Evolutionary conservation across 2,888 invertebrate genomes (phyloP), one percentile per base, ranked within the genome.

Genomic region (Bellardia bayeri): DNA sequence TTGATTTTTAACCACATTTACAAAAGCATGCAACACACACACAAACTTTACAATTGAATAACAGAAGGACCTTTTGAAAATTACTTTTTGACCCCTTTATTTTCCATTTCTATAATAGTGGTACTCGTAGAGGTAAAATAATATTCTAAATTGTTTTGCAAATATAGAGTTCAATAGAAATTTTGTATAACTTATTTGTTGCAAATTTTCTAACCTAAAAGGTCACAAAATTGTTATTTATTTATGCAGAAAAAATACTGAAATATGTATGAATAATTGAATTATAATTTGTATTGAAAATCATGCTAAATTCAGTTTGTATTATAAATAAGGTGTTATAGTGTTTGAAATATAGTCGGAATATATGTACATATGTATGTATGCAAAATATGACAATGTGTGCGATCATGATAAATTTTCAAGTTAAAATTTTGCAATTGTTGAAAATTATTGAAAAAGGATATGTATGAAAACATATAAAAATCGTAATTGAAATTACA

Each of bases 201-300:
- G 45, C 54, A 7, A 64, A 76, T 13, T 51, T 49, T 51, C 3
- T 7, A 14, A 76, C 13, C 40, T 3, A 30, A 66, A 78, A 66
- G 0, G 33, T 63, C 42, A 11, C 63, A 54, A 54, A 54, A 4
- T 16, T 11, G 30, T 37, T 66, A 49, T 66, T 66, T 42, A 66
- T 78, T 78, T 78, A 23, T 51, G 75, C 75, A 76, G 49, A 64
- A 76, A 23, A 76, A 63, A 64, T 14, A 37, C 37, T 37, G 30
- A 33, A 76, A 45, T 42, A 45, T 64, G 63, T 51, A 37, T 3
- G 23, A 9, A 51, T 51, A 64, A 64, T 37, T 64, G 51, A 64
- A 64, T 76, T 23, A 16, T 49, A 51, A 51, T 74, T 74, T 7
- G 45, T 11, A 45, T 45, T 45, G 37, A 37, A 37, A 37, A 37